Conservation (phyloP, 2,888 invertebrate genomes). For the Carcina quercana region DNA sequence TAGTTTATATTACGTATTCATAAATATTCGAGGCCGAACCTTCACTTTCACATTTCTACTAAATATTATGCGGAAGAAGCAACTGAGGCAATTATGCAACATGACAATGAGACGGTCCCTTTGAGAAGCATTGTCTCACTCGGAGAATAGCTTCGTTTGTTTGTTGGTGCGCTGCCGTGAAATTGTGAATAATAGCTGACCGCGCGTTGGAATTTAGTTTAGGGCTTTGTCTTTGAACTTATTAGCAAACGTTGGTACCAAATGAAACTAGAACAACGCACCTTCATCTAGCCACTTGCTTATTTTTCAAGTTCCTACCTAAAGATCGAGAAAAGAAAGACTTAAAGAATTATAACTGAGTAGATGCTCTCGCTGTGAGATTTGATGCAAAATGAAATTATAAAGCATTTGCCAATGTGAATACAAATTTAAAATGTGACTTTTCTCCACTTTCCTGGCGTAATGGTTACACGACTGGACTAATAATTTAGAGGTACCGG, state of each 20-base stretch:
- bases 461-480: no score
- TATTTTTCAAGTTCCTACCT: no score
- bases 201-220: neutral
- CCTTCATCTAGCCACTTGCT: no score
- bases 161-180: conserved; percentile 1
- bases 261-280: no score
- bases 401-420: no score
- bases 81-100: conserved; percentile 25
- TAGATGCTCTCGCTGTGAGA: no score
- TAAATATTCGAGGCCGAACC: conserved; percentile 10
- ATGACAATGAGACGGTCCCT: conserved; percentile 18
- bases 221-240: neutral
- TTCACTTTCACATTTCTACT: conserved; percentile 53
- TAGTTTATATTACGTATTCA: conserved; percentile 21
- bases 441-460: no score
- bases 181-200: neutral
- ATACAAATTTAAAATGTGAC: no score
- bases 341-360: no score
- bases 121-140: conserved; percentile 11
- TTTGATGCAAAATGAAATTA: no score
- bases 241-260: neutral
- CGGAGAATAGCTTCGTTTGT: conserved; percentile 1
- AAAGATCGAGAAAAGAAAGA: no score
- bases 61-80: conserved; percentile 17
- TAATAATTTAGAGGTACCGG: no score